phyloP scores from a whole-genome alignment of 2,113 vertebrate species.

The Coregonus clupeaformis region DNA sequence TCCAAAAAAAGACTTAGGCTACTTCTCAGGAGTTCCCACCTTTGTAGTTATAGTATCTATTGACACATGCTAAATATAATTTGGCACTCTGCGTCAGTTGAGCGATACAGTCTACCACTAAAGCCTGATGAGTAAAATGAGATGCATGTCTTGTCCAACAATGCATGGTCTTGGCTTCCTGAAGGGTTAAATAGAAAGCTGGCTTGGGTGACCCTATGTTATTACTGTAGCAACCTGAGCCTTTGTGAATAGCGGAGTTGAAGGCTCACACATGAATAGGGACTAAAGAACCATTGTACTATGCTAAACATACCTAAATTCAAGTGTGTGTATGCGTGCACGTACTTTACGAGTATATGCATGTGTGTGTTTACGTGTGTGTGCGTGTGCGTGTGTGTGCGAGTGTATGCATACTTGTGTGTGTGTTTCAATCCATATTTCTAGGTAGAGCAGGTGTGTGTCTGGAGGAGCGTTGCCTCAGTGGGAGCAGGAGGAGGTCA shows the following conservation, averaged over 20 bases:
- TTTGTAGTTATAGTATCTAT: background rate
- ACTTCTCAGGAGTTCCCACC: background rate
- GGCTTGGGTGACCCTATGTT: too few species aligned
- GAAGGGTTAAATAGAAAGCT: too few species aligned
- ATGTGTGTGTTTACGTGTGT: conserved; percentile 11
- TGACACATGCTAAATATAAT: background rate
- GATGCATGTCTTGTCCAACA: too few species aligned
- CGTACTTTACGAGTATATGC: conserved; percentile 1
- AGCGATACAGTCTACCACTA: background rate
- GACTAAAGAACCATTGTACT: too few species aligned
- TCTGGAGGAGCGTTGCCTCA: background rate
- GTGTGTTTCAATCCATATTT: conserved; percentile 4
- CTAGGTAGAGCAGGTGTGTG: conserved; percentile 22
- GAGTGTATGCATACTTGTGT: background rate
- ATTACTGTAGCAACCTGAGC: too few species aligned
- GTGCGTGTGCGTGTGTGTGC: conserved; percentile 12
- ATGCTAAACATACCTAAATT: background rate
- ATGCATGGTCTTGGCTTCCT: too few species aligned
- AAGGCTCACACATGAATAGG: too few species aligned
- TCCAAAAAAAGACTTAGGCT: background rate
- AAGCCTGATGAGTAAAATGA: too few species aligned
- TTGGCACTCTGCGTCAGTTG: background rate
- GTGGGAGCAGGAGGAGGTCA: conserved; percentile 11
- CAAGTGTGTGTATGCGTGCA: background rate
- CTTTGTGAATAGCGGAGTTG: too few species aligned